These are phyloP conservation scores for Nephrotoma guestfalica DNA, from an alignment of 2,888 invertebrate genomes.

Conservation along the genomic window DNA sequence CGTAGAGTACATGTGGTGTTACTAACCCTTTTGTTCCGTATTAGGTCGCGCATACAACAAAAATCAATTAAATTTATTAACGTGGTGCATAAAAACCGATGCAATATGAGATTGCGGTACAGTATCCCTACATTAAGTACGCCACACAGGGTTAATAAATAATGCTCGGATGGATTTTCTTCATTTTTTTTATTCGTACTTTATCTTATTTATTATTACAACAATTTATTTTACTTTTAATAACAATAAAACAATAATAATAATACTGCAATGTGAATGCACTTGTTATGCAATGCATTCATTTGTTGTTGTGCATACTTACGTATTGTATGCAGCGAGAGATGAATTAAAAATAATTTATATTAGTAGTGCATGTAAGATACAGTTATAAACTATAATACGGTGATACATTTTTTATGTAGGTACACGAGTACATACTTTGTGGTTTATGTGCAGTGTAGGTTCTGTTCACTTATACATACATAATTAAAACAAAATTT, in stretches of 20 bases:
- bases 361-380: background rate
- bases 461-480: background rate
- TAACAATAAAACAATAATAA: background rate
- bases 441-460: background rate
- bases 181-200: background rate
- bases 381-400: background rate
- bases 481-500: background rate
- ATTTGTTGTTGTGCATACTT: background rate
- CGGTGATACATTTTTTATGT: background rate
- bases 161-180: background rate
- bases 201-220: background rate
- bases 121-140: background rate
- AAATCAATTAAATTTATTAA: background rate
- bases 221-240: background rate
- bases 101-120: background rate
- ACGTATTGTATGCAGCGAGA: background rate
- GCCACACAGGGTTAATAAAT: background rate
- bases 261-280: slow-evolving; percentile 7
- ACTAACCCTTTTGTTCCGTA: background rate
- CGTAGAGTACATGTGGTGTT: background rate
- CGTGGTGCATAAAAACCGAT: background rate
- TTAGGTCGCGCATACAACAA: background rate
- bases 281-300: slow-evolving; percentile 6
- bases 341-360: background rate
- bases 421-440: too few species aligned